Percentiles rank a stretch among this genome's conserved stretches.
Conservation (phyloP, 2,113 vertebrate genomes). For the Ctenodactylus gundi region DNA sequence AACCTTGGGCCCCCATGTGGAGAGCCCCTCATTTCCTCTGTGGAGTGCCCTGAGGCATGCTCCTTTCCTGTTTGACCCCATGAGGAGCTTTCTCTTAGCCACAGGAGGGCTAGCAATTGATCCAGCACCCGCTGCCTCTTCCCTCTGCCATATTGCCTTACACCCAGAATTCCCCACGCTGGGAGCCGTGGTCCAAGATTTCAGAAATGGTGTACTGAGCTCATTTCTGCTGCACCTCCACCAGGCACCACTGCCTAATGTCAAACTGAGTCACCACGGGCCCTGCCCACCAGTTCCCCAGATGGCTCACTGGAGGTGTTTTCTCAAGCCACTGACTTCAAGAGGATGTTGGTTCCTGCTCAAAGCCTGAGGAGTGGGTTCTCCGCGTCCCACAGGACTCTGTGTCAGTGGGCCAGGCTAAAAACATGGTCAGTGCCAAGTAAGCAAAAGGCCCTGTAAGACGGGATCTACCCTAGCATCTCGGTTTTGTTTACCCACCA, state of each 20-base stretch:
- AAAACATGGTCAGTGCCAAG: no score
- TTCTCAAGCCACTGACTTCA: neutral
- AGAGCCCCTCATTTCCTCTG: neutral
- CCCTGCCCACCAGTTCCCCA: rapidly evolving
- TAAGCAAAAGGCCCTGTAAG: neutral
- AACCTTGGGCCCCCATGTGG: rapidly evolving
- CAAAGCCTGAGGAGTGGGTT: neutral
- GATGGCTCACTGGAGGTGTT: neutral
- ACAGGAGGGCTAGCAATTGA: neutral
- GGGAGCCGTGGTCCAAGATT: neutral
- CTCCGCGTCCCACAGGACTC: no score
- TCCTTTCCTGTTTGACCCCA: neutral
- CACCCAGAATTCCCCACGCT: no score
- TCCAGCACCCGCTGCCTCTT: rapidly evolving
- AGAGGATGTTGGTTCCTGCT: neutral
- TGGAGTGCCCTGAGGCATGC: neutral
- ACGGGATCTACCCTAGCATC: neutral
- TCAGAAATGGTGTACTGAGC: neutral
- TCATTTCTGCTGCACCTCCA: neutral
- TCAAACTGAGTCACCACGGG: no score
- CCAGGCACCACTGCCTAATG: rapidly evolving
- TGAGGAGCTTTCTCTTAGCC: neutral
- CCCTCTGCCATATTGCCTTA: rapidly evolving
- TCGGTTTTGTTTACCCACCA: neutral
- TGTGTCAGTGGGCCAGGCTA: no score